A percentile compares a stretch with the other conserved stretches of the same genome.
Conservation (phyloP, 92 coral and sea anemone genomes). For the Zoanthus gigantus region DNA sequence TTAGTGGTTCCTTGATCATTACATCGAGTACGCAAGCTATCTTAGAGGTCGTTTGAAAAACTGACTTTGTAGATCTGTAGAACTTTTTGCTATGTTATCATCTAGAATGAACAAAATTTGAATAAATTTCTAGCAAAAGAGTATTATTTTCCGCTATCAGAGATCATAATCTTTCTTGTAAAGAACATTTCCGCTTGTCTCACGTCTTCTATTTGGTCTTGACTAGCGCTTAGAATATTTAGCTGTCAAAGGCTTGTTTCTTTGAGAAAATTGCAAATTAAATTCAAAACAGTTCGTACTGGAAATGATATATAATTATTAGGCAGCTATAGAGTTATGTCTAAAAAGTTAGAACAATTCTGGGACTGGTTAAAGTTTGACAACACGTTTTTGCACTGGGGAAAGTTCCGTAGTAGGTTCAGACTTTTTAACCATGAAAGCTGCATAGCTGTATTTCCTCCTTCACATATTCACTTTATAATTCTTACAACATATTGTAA, state of each 20-base stretch:
- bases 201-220: background rate
- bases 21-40: background rate
- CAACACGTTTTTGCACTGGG: background rate
- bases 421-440: background rate
- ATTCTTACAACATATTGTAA: constrained; percentile 1
- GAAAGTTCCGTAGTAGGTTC: background rate
- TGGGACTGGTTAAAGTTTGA: background rate
- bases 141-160: constrained; percentile 27
- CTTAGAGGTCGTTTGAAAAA: background rate
- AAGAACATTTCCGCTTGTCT: constrained; percentile 28
- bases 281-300: background rate
- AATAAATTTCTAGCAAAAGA: background rate
- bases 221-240: background rate
- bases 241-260: background rate
- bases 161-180: constrained; percentile 39
- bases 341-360: background rate
- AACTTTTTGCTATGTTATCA: background rate
- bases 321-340: background rate
- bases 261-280: background rate
- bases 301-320: background rate
- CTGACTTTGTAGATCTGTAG: constrained; percentile 1
- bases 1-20: background rate
- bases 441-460: constrained; percentile 24
- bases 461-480: background rate
- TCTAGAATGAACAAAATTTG: constrained; percentile 4